A percentile compares a stretch with the other conserved stretches of the same genome.
Conservation (phyloP, 2,797 vertebrate species). For the Gymnothorax reevesii region DNA sequence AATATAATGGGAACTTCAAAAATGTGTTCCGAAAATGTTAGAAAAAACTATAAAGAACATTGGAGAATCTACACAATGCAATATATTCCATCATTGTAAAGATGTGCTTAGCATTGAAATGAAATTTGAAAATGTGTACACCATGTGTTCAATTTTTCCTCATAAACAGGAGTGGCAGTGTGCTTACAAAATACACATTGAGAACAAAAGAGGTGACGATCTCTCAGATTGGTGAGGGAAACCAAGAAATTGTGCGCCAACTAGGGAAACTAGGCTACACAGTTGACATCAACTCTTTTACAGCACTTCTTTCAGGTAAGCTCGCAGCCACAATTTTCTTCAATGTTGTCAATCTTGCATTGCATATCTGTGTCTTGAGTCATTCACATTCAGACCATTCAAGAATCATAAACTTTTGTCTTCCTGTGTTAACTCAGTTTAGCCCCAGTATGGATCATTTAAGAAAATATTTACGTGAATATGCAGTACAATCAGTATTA, state of each 20-base stretch:
- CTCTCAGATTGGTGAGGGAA: conserved; percentile 52
- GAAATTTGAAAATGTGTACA: not conserved
- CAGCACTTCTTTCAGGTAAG: conserved; percentile 45
- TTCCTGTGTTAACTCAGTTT: too few relatives aligned
- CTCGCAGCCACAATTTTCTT: not conserved
- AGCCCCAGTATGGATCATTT: too few relatives aligned
- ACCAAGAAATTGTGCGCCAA: conserved; percentile 40
- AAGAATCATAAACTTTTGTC: not conserved
- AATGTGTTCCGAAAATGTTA: too few relatives aligned
- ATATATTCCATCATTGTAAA: too few relatives aligned
- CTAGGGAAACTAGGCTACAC: conserved; percentile 37
- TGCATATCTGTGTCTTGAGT: not conserved
- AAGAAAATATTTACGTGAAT: too few relatives aligned
- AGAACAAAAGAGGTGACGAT: conserved; percentile 36
- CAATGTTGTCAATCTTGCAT: not conserved
- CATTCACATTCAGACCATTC: not conserved
- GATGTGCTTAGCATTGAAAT: not conserved
- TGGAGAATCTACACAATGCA: too few relatives aligned
- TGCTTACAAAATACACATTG: conserved; percentile 65
- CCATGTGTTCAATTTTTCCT: conserved; percentile 16
- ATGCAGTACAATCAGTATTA: too few relatives aligned
- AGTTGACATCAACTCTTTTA: conserved; percentile 31
- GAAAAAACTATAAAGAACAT: too few relatives aligned
- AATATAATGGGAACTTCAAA: too few relatives aligned
- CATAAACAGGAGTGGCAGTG: conserved; percentile 74